These are phyloP conservation scores for Zaprionus davidi DNA, from an alignment of 1,140 invertebrate species.

Conservation along the genomic window DNA sequence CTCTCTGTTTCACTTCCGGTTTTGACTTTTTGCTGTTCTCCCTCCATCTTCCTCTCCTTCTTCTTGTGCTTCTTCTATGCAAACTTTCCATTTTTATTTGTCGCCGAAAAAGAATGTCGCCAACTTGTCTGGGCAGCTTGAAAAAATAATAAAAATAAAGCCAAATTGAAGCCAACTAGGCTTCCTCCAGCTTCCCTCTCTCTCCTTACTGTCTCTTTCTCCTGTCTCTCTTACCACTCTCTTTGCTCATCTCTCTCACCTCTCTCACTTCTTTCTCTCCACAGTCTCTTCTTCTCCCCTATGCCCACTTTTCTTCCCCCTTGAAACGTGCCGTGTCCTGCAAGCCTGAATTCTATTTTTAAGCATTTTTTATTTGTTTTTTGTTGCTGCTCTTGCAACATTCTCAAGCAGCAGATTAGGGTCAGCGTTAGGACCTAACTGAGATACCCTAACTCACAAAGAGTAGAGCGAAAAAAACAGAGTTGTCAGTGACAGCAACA, in stretches of 20 bases:
- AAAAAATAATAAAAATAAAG: slow-evolving; percentile 10
- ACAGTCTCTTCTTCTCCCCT: slow-evolving; percentile 24
- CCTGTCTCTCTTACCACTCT: too few relatives aligned
- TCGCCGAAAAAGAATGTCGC: slow-evolving; percentile 36
- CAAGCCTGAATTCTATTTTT: slow-evolving; percentile 69
- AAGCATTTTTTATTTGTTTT: slow-evolving; percentile 41
- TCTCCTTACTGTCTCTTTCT: background rate
- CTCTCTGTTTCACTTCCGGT: slow-evolving; percentile 26
- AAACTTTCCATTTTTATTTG: slow-evolving; percentile 78
- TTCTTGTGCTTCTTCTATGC: slow-evolving; percentile 55
- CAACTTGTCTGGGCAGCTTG: slow-evolving; percentile 48
- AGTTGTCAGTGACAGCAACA: background rate
- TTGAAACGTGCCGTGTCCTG: slow-evolving; percentile 57
- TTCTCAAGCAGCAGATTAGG: slow-evolving; percentile 53
- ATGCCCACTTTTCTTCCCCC: slow-evolving; percentile 21
- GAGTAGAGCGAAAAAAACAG: background rate
- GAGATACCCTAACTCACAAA: slow-evolving; percentile 18
- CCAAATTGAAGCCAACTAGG: slow-evolving; percentile 44
- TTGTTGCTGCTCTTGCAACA: slow-evolving; percentile 41
- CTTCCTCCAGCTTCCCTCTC: slow-evolving; percentile 6
- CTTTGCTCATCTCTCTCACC: background rate
- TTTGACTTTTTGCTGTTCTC: slow-evolving; percentile 37
- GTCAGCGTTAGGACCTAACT: slow-evolving; percentile 25
- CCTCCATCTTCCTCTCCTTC: slow-evolving; percentile 24
- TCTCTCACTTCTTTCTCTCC: slow-evolving; percentile 32